These are phyloP conservation scores for Brachionus rubens DNA, from an alignment of 1,140 invertebrate species.

Conservation along the genomic window DNA sequence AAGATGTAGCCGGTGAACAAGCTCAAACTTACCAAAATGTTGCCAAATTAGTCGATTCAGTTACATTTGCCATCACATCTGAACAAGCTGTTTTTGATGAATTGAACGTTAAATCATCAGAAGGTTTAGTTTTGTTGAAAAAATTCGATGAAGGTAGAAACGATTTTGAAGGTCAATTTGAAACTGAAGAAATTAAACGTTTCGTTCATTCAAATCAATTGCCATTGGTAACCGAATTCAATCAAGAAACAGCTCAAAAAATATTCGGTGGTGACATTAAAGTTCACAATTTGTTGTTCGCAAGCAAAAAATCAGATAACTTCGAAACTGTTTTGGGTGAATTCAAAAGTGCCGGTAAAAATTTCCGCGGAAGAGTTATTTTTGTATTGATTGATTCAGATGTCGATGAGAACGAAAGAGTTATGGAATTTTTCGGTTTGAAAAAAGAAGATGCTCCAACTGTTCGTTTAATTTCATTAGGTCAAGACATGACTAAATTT, in stretches of 20 bases:
- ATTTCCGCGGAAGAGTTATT: slow-evolving; percentile 79
- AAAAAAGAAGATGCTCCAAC: slow-evolving; percentile 85
- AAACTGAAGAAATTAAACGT: slow-evolving; percentile 69
- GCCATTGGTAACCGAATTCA: slow-evolving; percentile 93
- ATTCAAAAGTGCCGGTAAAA: slow-evolving; percentile 70
- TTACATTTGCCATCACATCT: slow-evolving; percentile 79
- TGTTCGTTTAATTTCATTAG: slow-evolving; percentile 85
- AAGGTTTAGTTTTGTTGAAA: slow-evolving; percentile 80
- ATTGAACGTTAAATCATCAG: slow-evolving; percentile 69
- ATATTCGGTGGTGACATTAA: slow-evolving; percentile 98
- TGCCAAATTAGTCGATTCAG: slow-evolving; percentile 77
- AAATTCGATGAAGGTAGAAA: slow-evolving; percentile 73
- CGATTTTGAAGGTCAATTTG: slow-evolving; percentile 71
- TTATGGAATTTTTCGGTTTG: slow-evolving; percentile 98
- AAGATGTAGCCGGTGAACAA: slow-evolving; percentile 71
- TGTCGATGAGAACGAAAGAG: slow-evolving; percentile 90
- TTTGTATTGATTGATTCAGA: slow-evolving; percentile 92
- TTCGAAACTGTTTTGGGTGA: slow-evolving; percentile 70
- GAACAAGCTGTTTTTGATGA: slow-evolving; percentile 73
- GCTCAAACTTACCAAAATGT: slow-evolving; percentile 80
- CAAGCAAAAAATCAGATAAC: slow-evolving; percentile 77
- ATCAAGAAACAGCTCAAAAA: slow-evolving; percentile 82
- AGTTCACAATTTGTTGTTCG: slow-evolving; percentile 87
- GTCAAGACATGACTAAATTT: slow-evolving; percentile 97
- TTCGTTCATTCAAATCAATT: slow-evolving; percentile 82